phyloP scores from a whole-genome alignment of 2,888 invertebrate genomes.

The Mystacides longicornis region DNA sequence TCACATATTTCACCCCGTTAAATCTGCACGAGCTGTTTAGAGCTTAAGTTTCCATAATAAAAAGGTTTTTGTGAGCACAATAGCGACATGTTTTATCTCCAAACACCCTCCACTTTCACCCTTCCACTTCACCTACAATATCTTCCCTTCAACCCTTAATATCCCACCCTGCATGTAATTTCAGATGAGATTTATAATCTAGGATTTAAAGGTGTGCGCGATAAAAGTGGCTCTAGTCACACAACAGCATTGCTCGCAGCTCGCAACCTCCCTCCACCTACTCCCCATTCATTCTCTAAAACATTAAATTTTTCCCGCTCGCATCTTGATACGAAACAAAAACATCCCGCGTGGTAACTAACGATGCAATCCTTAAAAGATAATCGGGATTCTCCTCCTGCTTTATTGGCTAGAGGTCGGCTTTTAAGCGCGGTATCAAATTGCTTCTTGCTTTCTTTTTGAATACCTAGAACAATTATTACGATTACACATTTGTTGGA shows the following conservation, averaged over 20 bases:
- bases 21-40: slow-evolving; percentile 25
- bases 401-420: neutral
- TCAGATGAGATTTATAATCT: slow-evolving; percentile 44
- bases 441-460: no score
- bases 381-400: neutral
- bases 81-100: slow-evolving; percentile 26
- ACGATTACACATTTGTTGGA: no score
- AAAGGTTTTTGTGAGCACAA: slow-evolving; percentile 24
- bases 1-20: slow-evolving; percentile 25
- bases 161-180: slow-evolving; percentile 38
- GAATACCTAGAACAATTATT: no score
- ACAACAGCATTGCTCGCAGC: slow-evolving; percentile 1
- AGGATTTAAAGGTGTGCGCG: slow-evolving; percentile 26
- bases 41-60: slow-evolving; percentile 26
- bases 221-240: slow-evolving; percentile 23
- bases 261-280: neutral
- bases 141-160: slow-evolving; percentile 26
- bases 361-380: neutral
- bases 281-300: neutral
- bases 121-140: slow-evolving; percentile 14
- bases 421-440: no score
- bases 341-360: neutral
- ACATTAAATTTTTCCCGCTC: neutral
- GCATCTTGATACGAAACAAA: slow-evolving; percentile 3
- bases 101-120: slow-evolving; percentile 24